phyloP scores from a whole-genome alignment of 2,113 vertebrate genomes.

The Sinocyclocheilus anshuiensis region DNA sequence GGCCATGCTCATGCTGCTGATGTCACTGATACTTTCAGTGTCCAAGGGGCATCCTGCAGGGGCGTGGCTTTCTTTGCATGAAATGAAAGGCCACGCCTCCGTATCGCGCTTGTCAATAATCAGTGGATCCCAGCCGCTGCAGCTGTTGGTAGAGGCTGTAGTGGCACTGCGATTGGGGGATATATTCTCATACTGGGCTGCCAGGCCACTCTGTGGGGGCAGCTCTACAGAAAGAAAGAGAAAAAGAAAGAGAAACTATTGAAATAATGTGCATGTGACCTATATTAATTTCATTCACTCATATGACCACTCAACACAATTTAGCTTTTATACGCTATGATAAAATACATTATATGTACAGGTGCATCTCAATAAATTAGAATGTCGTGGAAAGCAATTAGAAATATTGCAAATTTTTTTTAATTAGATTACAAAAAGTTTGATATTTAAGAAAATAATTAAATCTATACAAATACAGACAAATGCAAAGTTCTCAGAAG shows the following conservation, averaged over 20 bases:
- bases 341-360: neutral
- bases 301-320: neutral
- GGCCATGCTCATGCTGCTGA: conserved; percentile 86
- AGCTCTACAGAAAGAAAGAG: conserved; percentile 79
- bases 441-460: neutral
- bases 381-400: neutral
- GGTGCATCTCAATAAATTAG: too few relatives aligned
- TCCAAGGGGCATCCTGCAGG: conserved; percentile 89
- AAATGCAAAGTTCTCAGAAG: neutral
- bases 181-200: conserved; percentile 94
- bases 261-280: neutral
- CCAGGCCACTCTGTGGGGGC: conserved; percentile 83
- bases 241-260: conserved; percentile 42
- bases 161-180: conserved; percentile 85
- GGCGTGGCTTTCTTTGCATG: conserved; percentile 78
- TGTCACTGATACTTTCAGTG: conserved; percentile 86
- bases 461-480: neutral
- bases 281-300: neutral
- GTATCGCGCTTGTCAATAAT: conserved; percentile 89
- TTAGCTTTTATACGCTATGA: neutral
- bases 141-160: conserved; percentile 70
- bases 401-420: neutral
- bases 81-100: conserved; percentile 93
- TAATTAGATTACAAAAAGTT: neutral
- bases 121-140: conserved; percentile 92